Evolutionary conservation across 1,140 invertebrate species (phyloP), one percentile per base, ranked within the genome.

Genomic region (Drosophila pruinosa): DNA sequence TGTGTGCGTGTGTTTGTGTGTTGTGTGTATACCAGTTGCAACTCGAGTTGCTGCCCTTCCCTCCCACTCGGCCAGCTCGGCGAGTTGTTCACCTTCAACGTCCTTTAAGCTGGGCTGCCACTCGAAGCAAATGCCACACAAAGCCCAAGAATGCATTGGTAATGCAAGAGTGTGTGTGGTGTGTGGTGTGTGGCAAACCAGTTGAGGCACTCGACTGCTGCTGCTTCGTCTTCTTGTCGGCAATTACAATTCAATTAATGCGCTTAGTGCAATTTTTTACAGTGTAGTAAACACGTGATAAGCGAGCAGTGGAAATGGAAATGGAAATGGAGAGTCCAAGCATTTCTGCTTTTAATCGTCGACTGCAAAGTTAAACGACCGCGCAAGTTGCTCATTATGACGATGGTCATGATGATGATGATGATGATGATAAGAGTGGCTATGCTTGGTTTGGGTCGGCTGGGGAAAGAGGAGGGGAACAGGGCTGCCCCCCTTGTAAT

Each of bases 181-280:
- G 28, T n/a, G 41, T 4, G 19, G 28, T 26, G 59, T 24, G 45
- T 39, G 14, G 24, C 47, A 50, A 41, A 65, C 26, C 62, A 65
- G 62, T 65, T 31, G 50, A 50, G 54, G 26, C 64, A 34, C 31
- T 34, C 31, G 31, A 34, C 47, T 10, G 4, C 31, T n/a, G 21
- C 14, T 7, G 17, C 53, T 31, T 17, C 58, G 61, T 34, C n/a
- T n/a, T n/a, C n/a, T n/a, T n/a, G 31, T 52, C 77, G 61, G 81
- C 81, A 86, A 86, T 86, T 86, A 86, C 81, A 86, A 86, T 86
- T 86, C 81, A 86, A 86, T 86, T 86, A 86, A 86, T 81, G 82
- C 81, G 82, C 82, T 86, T 81, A 86, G 64, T 68, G 81, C 73
- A 64, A 88, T 75, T 77, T 76, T 81, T 74, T 75, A 52, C 81